These are phyloP conservation scores for Mesochorus sp. DNA, from an alignment of 2,888 invertebrate species.

Conservation along the genomic window DNA sequence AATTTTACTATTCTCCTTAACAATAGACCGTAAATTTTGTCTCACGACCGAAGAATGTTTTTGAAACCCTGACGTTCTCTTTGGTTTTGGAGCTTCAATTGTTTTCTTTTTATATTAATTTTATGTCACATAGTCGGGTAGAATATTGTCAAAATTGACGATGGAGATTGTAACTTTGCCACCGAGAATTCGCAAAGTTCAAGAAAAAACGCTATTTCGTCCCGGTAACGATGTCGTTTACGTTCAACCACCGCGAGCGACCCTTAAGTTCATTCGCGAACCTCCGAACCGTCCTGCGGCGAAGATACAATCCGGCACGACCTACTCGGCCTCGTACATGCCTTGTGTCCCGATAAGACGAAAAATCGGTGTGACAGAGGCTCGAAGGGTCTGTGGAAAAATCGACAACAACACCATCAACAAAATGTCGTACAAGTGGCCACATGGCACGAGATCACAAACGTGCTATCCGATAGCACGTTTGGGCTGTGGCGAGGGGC, in stretches of 20 bases:
- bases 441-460: slow-evolving; percentile 29
- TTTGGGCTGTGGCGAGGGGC: slow-evolving; percentile 62
- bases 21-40: no score
- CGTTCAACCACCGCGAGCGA: slow-evolving; percentile 51
- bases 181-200: background rate
- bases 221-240: slow-evolving; percentile 36
- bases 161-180: slow-evolving; percentile 58
- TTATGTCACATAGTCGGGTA: slow-evolving; percentile 5
- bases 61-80: no score
- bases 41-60: no score
- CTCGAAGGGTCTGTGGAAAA: slow-evolving; percentile 46
- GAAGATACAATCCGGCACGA: slow-evolving; percentile 60
- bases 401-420: slow-evolving; percentile 62
- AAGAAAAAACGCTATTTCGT: slow-evolving; percentile 3
- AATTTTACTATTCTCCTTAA: no score
- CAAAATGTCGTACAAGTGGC: slow-evolving; percentile 64
- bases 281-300: slow-evolving; percentile 34
- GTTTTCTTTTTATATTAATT: slow-evolving; percentile 20
- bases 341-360: background rate
- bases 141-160: slow-evolving; percentile 20
- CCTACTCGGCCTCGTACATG: slow-evolving; percentile 62
- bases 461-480: slow-evolving; percentile 60
- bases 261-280: slow-evolving; percentile 3
- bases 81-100: no score
- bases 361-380: background rate